phyloP scores from a whole-genome alignment of 2,113 vertebrate genomes.

The Pelvicachromis taeniatus region DNA sequence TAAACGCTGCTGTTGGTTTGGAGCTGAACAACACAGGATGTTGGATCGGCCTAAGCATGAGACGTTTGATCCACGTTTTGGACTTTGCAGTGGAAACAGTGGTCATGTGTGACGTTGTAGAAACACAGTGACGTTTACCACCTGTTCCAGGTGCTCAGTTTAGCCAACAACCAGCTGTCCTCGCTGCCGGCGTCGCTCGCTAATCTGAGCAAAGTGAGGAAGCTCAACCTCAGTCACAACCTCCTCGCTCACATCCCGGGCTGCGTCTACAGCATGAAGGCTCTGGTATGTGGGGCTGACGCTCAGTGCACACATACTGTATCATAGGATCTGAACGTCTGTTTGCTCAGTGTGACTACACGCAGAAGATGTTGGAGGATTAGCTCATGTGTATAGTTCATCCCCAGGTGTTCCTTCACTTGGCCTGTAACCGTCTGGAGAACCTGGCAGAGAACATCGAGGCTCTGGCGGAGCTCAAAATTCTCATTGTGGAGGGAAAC shows the following conservation, averaged over 20 bases:
- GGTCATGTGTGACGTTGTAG: background rate
- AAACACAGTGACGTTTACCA: background rate
- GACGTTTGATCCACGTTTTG: background rate
- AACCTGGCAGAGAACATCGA: conserved; percentile 86
- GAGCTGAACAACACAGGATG: background rate
- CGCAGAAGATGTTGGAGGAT: background rate
- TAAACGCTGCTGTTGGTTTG: background rate
- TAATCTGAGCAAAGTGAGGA: conserved; percentile 74
- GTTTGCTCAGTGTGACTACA: background rate
- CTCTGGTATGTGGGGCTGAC: conserved; percentile 51
- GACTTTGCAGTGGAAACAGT: background rate
- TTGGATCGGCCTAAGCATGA: background rate
- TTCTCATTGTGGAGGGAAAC: conserved; percentile 86
- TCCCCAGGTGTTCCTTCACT: conserved; percentile 79
- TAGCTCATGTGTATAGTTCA: background rate
- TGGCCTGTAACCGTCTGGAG: conserved; percentile 84
- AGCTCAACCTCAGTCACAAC: conserved; percentile 91
- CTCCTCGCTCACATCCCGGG: conserved; percentile 77
- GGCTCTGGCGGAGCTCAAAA: conserved; percentile 79
- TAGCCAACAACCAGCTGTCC: conserved; percentile 83
- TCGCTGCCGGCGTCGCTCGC: conserved; percentile 78
- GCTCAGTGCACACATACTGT: background rate
- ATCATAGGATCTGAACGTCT: background rate
- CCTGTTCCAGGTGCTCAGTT: conserved; percentile 73
- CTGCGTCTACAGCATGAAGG: conserved; percentile 81